These are phyloP conservation scores for Pelodytes ibericus DNA, from an alignment of 2,797 vertebrate genomes.

Conservation along the genomic window DNA sequence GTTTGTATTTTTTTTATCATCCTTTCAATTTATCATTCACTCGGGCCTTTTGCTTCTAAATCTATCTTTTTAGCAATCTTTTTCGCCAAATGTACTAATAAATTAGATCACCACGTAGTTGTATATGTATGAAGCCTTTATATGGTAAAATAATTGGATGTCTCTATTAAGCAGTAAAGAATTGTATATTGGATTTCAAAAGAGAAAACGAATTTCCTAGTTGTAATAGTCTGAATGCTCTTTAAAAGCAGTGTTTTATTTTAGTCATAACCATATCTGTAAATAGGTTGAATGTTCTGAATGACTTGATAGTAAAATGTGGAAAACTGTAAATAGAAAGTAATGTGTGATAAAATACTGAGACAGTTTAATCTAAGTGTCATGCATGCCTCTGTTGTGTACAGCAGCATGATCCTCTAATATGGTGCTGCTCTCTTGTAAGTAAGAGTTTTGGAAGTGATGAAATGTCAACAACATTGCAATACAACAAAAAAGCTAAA, in stretches of 20 bases:
- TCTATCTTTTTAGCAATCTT: neutral
- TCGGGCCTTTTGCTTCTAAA: neutral
- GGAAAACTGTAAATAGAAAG: neutral
- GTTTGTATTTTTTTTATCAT: neutral
- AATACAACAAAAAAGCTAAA: too few relatives aligned
- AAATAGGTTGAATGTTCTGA: conserved; percentile 5
- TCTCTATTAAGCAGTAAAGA: conserved; percentile 21
- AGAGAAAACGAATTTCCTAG: conserved; percentile 16
- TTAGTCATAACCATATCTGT: conserved; percentile 4
- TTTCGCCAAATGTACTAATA: conserved; percentile 16
- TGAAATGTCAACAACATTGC: too few relatives aligned
- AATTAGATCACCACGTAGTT: conserved; percentile 10
- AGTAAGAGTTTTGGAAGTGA: too few relatives aligned
- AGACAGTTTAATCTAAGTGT: neutral
- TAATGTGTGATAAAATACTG: neutral
- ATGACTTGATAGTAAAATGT: neutral
- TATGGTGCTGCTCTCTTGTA: too few relatives aligned
- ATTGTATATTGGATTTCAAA: conserved; percentile 23
- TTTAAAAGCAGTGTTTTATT: conserved; percentile 20
- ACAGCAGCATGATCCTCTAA: too few relatives aligned
- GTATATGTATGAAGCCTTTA: conserved; percentile 9
- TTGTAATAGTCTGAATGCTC: conserved; percentile 4
- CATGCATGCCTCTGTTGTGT: too few relatives aligned
- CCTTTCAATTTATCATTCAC: neutral
- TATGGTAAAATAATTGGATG: conserved; percentile 22